Evolutionary conservation across 2,113 vertebrate genomes (phyloP).

Genomic region (Alosa alosa): DNA sequence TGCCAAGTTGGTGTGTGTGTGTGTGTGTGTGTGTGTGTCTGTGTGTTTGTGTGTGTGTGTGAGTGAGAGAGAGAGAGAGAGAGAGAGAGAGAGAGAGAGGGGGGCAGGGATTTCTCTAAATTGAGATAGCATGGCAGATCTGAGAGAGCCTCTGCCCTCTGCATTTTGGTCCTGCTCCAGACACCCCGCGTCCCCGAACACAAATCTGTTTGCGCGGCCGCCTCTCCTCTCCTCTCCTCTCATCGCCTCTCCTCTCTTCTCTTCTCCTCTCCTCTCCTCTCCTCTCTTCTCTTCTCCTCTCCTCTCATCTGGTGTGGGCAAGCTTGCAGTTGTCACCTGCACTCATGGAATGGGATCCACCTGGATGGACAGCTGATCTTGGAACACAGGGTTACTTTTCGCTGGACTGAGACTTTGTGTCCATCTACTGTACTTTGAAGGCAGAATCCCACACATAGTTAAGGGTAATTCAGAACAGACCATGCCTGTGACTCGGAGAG

Average conservation of each 20-base stretch:
- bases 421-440: background rate
- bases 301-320: background rate
- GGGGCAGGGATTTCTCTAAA: slow-evolving; percentile 24
- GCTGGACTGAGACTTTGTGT: background rate
- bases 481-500: background rate
- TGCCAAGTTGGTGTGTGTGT: background rate
- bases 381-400: background rate
- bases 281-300: too few species aligned
- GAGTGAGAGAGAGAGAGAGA: too few species aligned
- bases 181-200: slow-evolving; percentile 40
- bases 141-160: background rate
- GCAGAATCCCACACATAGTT: background rate
- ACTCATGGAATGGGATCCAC: background rate
- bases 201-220: background rate
- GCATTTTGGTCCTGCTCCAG: slow-evolving; percentile 28
- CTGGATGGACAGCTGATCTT: background rate
- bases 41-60: background rate
- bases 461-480: background rate
- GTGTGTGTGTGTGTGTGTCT: background rate
- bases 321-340: background rate
- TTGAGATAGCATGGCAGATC: background rate
- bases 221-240: background rate
- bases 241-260: too few species aligned
- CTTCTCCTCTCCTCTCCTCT: too few species aligned
- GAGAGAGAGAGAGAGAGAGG: background rate